These are phyloP conservation scores for Zygothrica quintamaculata DNA, from an alignment of 2,888 invertebrate species.

Conservation along the genomic window DNA sequence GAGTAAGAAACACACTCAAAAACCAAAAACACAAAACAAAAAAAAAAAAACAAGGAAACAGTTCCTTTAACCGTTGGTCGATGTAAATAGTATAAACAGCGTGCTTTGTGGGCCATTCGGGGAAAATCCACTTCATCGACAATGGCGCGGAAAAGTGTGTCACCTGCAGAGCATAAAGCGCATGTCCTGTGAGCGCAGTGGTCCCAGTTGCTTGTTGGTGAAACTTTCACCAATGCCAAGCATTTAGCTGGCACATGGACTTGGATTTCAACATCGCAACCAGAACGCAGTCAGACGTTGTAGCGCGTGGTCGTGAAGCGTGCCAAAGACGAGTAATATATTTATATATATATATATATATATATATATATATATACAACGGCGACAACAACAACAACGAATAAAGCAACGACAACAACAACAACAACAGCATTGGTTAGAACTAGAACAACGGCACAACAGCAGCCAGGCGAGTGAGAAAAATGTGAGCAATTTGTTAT, in stretches of 20 bases:
- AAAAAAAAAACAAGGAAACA: slow-evolving; percentile 22
- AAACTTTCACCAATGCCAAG: slow-evolving; percentile 42
- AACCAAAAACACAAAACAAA: slow-evolving; percentile 24
- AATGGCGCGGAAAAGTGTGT: slow-evolving; percentile 76
- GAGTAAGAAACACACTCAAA: slow-evolving; percentile 33
- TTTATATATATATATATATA: too few species aligned
- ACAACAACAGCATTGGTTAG: slow-evolving; percentile 15
- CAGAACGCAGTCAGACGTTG: slow-evolving; percentile 81
- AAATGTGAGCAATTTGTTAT: slow-evolving; percentile 77
- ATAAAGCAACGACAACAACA: slow-evolving; percentile 8
- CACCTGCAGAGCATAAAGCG: slow-evolving; percentile 65
- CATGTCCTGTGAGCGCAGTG: slow-evolving; percentile 64
- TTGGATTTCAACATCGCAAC: slow-evolving; percentile 32
- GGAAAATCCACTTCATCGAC: slow-evolving; percentile 64
- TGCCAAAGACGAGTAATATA: slow-evolving; percentile 39
- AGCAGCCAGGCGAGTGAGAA: slow-evolving; percentile 60
- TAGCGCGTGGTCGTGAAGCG: slow-evolving; percentile 78
- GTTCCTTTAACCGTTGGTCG: slow-evolving; percentile 64
- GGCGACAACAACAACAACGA: slow-evolving; percentile 24
- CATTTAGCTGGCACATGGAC: slow-evolving; percentile 22
- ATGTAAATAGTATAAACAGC: slow-evolving; percentile 64
- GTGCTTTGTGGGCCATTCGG: slow-evolving; percentile 38
- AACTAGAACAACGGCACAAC: slow-evolving; percentile 55
- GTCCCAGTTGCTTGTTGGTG: slow-evolving; percentile 48
- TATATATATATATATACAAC: too few species aligned